Conservation (phyloP, 2,888 invertebrate species). For the Melanophora roralis region DNA sequence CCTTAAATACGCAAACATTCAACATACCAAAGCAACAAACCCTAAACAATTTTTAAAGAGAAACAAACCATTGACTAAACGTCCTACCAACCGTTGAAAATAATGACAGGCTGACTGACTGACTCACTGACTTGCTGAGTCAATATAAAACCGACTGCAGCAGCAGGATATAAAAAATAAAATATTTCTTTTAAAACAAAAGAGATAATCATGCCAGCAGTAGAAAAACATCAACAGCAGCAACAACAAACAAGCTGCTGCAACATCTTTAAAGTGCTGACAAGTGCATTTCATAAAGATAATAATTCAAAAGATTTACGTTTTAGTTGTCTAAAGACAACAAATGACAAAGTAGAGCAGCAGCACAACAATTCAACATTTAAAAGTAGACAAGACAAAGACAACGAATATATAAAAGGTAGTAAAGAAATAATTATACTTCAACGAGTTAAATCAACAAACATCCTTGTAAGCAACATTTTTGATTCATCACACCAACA, state of each 20-base stretch:
- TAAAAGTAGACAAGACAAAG: not conserved
- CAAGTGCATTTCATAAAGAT: slow-evolving; percentile 69
- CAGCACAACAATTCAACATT: slow-evolving; percentile 23
- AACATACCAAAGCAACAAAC: not conserved
- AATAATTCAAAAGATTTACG: slow-evolving; percentile 65
- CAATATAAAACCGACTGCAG: not conserved
- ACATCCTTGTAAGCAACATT: slow-evolving; percentile 26
- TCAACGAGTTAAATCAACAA: slow-evolving; percentile 16
- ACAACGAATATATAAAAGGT: not conserved
- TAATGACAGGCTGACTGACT: not conserved
- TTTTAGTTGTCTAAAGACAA: slow-evolving; percentile 63
- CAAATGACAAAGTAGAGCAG: slow-evolving; percentile 55
- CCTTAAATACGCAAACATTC: not conserved
- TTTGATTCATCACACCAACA: slow-evolving; percentile 35
- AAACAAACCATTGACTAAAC: not conserved
- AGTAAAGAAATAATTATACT: not conserved
- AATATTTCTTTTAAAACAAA: not conserved
- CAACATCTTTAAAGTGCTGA: slow-evolving; percentile 65
- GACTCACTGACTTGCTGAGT: not conserved
- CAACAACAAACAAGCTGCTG: not conserved
- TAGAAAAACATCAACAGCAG: slow-evolving; percentile 6
- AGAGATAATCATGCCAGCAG: slow-evolving; percentile 47
- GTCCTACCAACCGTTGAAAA: not conserved
- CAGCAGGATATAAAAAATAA: slow-evolving; percentile 14
- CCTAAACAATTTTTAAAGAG: no score